Evolutionary conservation across 1,140 invertebrate genomes (phyloP), one percentile per base, ranked within the genome.

Genomic region (Micrasema longulum): DNA sequence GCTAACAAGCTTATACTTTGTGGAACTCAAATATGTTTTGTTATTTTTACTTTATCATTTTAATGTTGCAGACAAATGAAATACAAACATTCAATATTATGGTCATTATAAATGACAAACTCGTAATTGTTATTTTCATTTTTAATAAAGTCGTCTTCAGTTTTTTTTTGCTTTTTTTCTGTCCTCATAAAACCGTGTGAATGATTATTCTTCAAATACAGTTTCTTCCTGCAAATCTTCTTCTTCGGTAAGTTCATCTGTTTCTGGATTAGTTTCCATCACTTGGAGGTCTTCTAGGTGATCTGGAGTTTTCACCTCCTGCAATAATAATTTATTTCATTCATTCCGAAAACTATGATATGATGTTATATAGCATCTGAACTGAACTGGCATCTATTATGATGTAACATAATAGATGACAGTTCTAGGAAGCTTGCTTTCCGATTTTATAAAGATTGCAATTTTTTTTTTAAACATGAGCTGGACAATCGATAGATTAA

Each of bases 151-250:
- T n/a, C n/a, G n/a, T n/a, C n/a, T n/a, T n/a, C n/a, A n/a, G n/a
- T n/a, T n/a, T n/a, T n/a, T n/a, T n/a, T n/a, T n/a, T n/a, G n/a
- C n/a, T n/a, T n/a, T n/a, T n/a, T n/a, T 48, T 4, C 45, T 5
- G 14, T 48, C 45, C 14, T n/a, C 45, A 48, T 14, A 14, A 48
- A 38, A n/a, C n/a, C n/a, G n/a, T n/a, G n/a, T n/a, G 22, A 1
- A 16, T 23, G 9, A 31, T 57, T 57, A 35, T 57, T 38, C 35
- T 26, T 62, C 35, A 16, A 62, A 62, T 14, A 22, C 22, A 41
- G 38, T 62, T 20, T 41, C 57, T 18, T 41, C 57, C 20, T 41
- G 57, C 18, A 45, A 11, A 7, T 41, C 57, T 43, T 45, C 38
- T 16, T 62, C 35, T 43, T 38, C 57, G 2, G 35, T 62, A 22